Conservation (phyloP, 2,113 vertebrate genomes). For the Salvator merianae region DNA sequence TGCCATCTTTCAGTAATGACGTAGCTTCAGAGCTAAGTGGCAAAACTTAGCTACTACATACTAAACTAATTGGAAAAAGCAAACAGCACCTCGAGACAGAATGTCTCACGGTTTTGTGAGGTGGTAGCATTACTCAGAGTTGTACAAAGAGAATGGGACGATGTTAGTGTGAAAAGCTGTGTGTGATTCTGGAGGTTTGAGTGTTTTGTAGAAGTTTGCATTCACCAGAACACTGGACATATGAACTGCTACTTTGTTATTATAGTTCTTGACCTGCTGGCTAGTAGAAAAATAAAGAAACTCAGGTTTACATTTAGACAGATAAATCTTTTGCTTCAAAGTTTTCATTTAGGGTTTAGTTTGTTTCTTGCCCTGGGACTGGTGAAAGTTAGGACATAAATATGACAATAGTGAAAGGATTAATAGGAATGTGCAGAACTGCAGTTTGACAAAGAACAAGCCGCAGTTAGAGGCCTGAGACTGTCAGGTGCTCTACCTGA, state of each 20-base stretch:
- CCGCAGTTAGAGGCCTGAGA: too few relatives aligned
- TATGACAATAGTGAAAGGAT: too few relatives aligned
- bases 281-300: too few relatives aligned
- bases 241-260: background rate
- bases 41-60: conserved; percentile 43
- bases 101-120: conserved; percentile 52
- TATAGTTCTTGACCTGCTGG: background rate
- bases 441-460: too few relatives aligned
- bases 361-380: too few relatives aligned
- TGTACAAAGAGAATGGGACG: background rate
- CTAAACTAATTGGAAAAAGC: conserved; percentile 45
- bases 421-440: too few relatives aligned
- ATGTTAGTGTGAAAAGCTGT: background rate
- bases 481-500: too few relatives aligned
- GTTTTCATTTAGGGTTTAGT: too few relatives aligned
- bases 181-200: background rate
- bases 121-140: background rate
- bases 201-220: background rate
- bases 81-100: conserved; percentile 32
- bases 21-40: conserved; percentile 54
- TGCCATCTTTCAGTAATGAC: conserved; percentile 57
- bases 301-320: too few relatives aligned
- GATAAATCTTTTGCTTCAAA: too few relatives aligned
- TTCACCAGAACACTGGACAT: background rate
- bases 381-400: too few relatives aligned